Conservation (phyloP, 2,113 vertebrate genomes). For the Nycticryphes semicollaris region DNA sequence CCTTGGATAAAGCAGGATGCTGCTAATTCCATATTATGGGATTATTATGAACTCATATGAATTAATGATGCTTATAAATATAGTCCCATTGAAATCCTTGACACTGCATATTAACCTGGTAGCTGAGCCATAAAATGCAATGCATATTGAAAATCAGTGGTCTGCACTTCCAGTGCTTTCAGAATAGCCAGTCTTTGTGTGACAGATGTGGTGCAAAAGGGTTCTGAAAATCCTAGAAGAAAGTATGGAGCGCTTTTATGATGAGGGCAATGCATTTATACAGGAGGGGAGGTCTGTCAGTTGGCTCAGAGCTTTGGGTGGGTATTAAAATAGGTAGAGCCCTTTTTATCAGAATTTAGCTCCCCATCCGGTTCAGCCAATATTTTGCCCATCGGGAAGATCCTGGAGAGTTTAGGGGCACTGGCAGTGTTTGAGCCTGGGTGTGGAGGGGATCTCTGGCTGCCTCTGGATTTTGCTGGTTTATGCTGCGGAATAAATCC, state of each 20-base stretch:
- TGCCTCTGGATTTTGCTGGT: not conserved
- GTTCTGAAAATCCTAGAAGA: not conserved
- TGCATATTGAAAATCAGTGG: not conserved
- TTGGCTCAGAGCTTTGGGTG: not conserved
- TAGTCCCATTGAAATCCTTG: not conserved
- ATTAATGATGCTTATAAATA: not conserved
- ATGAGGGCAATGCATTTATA: not conserved
- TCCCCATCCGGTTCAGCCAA: not conserved
- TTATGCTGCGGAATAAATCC: not conserved
- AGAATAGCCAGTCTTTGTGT: not conserved
- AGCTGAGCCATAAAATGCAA: slow-evolving; percentile 13
- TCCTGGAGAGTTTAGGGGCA: not conserved
- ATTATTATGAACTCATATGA: not conserved
- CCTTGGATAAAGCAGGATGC: not conserved
- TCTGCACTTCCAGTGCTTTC: not conserved
- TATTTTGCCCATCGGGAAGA: not conserved
- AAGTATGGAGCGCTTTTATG: not conserved
- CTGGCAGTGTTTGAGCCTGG: not conserved
- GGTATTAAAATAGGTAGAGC: rapidly evolving
- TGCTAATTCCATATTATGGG: not conserved
- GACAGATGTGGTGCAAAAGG: not conserved
- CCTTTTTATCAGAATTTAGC: not conserved
- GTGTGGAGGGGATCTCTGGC: not conserved
- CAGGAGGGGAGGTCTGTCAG: not conserved
- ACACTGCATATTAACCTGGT: not conserved